These are phyloP conservation scores for Microtus oregoni DNA, from an alignment of 2,113 vertebrate species.

Conservation along the genomic window DNA sequence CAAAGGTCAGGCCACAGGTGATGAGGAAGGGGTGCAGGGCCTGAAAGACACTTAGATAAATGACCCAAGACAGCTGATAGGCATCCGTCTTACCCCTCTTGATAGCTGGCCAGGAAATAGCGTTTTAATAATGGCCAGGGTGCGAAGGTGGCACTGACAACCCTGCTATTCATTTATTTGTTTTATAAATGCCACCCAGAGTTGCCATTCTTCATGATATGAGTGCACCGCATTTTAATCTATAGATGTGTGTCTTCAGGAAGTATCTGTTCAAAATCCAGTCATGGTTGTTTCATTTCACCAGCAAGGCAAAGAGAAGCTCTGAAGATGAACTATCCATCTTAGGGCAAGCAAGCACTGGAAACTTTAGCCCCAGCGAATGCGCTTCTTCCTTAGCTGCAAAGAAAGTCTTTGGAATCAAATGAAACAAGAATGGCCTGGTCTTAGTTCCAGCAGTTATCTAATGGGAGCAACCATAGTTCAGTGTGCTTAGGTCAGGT, in stretches of 20 bases:
- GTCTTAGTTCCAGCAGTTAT: background rate
- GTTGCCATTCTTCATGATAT: background rate
- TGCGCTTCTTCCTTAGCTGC: background rate
- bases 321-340: slow-evolving; percentile 38
- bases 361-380: background rate
- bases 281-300: slow-evolving; percentile 8
- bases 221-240: slow-evolving; percentile 23
- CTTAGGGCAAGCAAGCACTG: background rate
- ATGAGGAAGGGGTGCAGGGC: rapidly evolving
- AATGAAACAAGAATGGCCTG: background rate
- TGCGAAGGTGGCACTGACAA: background rate
- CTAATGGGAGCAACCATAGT: background rate
- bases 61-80: background rate
- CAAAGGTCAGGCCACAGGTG: background rate
- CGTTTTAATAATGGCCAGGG: background rate
- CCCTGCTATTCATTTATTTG: background rate
- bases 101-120: background rate
- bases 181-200: background rate
- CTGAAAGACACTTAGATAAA: background rate
- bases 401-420: background rate
- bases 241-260: background rate
- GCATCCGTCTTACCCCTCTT: background rate
- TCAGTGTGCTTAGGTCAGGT: background rate
- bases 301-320: background rate
- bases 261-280: background rate